A percentile compares a stretch with the other conserved stretches of the same genome.
Evolutionary conservation across 2,797 vertebrate species (phyloP).

Genomic region (Acestrorhynchus altus): DNA sequence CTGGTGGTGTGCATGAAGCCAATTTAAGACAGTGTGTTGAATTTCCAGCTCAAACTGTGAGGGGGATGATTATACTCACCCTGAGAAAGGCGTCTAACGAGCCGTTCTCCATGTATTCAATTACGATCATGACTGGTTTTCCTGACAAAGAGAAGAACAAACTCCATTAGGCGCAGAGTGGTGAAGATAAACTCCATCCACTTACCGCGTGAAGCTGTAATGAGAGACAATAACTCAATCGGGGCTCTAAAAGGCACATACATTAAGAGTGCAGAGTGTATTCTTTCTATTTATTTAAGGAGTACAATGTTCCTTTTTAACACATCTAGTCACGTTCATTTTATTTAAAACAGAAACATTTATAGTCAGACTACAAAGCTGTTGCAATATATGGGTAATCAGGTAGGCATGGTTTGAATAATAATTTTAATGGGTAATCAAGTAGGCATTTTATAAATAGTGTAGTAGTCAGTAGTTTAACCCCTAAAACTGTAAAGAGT

Average conservation of each 20-base stretch:
- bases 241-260: slow-evolving; percentile 26
- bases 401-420: neutral
- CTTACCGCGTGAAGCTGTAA: slow-evolving; percentile 38
- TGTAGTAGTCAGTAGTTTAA: too few species aligned
- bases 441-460: too few species aligned
- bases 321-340: slow-evolving; percentile 2
- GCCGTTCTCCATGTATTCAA: slow-evolving; percentile 99
- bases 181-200: slow-evolving; percentile 42
- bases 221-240: slow-evolving; percentile 45
- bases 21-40: slow-evolving; percentile 13
- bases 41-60: slow-evolving; percentile 19
- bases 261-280: slow-evolving; percentile 15
- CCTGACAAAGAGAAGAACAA: slow-evolving; percentile 78
- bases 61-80: slow-evolving; percentile 79
- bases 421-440: neutral
- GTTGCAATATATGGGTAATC: neutral
- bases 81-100: slow-evolving; percentile 97
- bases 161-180: slow-evolving; percentile 47
- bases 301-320: slow-evolving; percentile 28
- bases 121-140: slow-evolving; percentile 99
- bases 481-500: too few species aligned
- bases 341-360: slow-evolving; percentile 12
- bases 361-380: neutral
- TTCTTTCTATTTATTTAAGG: slow-evolving; percentile 35
- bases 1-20: neutral